A percentile compares a stretch with the other conserved stretches of the same genome.
phyloP scores from a whole-genome alignment of 1,140 invertebrate genomes.

The Drosophila micromelanica region DNA sequence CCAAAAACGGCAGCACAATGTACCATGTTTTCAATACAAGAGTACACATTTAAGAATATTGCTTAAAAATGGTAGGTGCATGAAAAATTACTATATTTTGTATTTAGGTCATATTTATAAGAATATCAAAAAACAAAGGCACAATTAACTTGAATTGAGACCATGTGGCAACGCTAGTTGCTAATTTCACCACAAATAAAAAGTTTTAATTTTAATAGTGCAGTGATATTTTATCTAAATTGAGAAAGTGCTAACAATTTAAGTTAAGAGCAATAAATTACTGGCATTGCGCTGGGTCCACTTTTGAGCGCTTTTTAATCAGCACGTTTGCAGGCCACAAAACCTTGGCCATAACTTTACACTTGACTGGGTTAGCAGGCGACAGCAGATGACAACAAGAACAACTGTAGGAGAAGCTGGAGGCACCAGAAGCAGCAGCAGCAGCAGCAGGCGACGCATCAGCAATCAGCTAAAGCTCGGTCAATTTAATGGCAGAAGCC shows the following conservation, averaged over 20 bases:
- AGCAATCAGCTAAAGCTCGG: slow-evolving; percentile 37
- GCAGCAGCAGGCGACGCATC: neutral
- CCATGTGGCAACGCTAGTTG: neutral
- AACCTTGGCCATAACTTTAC: slow-evolving; percentile 66
- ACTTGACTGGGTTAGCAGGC: slow-evolving; percentile 52
- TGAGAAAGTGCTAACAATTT: neutral
- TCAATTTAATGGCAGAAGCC: slow-evolving; percentile 44
- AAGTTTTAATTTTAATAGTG: neutral
- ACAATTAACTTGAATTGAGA: too few relatives aligned
- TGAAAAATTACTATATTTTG: too few relatives aligned
- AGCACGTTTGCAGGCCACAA: slow-evolving; percentile 73
- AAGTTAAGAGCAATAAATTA: neutral
- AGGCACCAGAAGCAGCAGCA: slow-evolving; percentile 1
- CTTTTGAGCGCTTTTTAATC: slow-evolving; percentile 53
- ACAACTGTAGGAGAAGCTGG: neutral
- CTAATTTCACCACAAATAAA: neutral
- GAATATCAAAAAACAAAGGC: too few relatives aligned
- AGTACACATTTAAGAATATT: too few relatives aligned
- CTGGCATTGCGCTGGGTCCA: neutral
- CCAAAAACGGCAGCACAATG: neutral
- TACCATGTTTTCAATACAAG: too few relatives aligned
- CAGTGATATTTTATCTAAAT: neutral
- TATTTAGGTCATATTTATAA: too few relatives aligned
- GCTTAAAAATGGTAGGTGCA: too few relatives aligned
- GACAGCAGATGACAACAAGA: slow-evolving; percentile 28